phyloP scores from a whole-genome alignment of 2,113 vertebrate genomes.

The Mus pahari region DNA sequence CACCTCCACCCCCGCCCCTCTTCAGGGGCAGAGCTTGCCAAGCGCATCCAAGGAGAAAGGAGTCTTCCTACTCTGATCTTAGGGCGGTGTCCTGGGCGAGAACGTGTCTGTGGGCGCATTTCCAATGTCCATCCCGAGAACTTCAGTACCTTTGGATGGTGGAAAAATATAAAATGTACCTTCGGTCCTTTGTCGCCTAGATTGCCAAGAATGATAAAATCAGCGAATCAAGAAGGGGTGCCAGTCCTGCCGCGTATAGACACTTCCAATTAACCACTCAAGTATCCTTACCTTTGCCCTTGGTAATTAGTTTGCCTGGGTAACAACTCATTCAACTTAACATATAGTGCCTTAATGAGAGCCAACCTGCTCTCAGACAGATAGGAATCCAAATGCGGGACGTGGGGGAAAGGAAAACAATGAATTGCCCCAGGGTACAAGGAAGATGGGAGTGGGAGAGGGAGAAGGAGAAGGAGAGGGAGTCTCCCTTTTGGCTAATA shows the following conservation, averaged over 20 bases:
- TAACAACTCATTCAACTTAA: conserved; percentile 36
- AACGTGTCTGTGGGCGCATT: background rate
- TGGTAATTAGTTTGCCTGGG: conserved; percentile 51
- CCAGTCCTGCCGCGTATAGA: background rate
- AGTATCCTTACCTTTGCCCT: conserved; percentile 52
- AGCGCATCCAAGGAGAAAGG: conserved; percentile 34
- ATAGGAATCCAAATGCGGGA: background rate
- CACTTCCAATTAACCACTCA: background rate
- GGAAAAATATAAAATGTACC: conserved; percentile 18
- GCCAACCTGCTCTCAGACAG: background rate
- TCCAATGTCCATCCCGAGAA: conserved; percentile 15
- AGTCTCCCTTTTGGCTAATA: background rate
- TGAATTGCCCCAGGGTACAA: conserved; percentile 15
- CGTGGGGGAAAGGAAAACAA: background rate
- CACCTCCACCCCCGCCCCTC: conserved; percentile 8
- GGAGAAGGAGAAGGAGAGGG: background rate
- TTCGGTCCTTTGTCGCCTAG: background rate
- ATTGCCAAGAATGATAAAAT: background rate
- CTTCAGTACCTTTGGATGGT: conserved; percentile 8
- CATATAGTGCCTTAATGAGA: background rate
- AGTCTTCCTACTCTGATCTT: conserved; percentile 31
- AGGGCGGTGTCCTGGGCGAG: conserved; percentile 70
- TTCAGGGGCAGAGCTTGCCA: conserved; percentile 43
- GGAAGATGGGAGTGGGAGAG: background rate
- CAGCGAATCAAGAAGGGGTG: background rate